A percentile compares a stretch with the other conserved stretches of the same genome.
Evolutionary conservation across 2,797 vertebrate species (phyloP).

Genomic region (Eospalax fontanierii): DNA sequence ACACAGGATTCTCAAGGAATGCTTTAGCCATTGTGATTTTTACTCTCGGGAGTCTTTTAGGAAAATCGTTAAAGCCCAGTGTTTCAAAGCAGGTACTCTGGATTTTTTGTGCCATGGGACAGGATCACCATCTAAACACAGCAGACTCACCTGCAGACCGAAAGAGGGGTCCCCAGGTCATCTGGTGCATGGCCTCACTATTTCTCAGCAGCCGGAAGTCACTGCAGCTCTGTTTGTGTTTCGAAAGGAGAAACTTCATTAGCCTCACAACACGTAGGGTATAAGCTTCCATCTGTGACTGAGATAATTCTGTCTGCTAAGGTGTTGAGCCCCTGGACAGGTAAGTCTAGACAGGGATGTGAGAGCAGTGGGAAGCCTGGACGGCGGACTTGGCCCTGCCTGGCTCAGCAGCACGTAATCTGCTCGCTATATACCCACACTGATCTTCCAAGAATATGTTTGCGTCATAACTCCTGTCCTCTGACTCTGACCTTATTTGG

Average conservation of each 20-base stretch:
- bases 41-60: neutral
- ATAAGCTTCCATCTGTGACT: too few species aligned
- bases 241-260: neutral
- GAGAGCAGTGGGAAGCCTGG: neutral
- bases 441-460: accelerated
- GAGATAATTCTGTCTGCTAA: neutral
- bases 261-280: neutral
- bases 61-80: neutral
- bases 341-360: neutral
- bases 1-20: accelerated
- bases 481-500: neutral
- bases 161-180: constrained; percentile 80
- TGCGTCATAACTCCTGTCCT: neutral
- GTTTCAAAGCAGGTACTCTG: accelerated
- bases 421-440: neutral
- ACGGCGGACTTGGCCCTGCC: too few species aligned
- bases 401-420: neutral
- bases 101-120: accelerated
- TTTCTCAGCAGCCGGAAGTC: constrained; percentile 55
- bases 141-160: constrained; percentile 70
- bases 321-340: too few species aligned
- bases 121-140: neutral
- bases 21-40: neutral
- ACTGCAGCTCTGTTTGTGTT: constrained; percentile 66
- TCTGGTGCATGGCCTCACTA: neutral